Base-by-base conservation (phyloP, 2,888 invertebrate genomes). In the Notocelia uddmanniana region DNA sequence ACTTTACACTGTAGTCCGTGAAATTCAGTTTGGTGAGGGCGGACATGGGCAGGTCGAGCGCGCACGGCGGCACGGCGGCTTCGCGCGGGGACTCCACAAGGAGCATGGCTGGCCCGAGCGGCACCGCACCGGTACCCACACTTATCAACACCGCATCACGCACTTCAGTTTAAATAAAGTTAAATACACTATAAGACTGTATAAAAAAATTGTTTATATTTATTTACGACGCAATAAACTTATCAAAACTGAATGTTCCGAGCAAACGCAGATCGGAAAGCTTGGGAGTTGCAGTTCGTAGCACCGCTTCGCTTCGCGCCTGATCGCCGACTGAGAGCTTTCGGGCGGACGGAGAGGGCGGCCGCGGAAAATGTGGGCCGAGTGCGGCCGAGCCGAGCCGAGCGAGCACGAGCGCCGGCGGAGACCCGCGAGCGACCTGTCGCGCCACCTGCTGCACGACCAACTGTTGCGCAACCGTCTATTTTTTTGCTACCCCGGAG, bases 11-110 rank as follows among this genome's bases (percentile, higher is more conserved):
- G 78, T 91, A 93, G 93, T 93, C 93, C 82, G 93, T 84, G 81
- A 92, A 92, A 81, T 89, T 90, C 48, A 92, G 86, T 76, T 93
- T 93, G 34, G 93, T 89, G 70, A 92, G 85, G 57, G 92, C 83
- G 79, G 93, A 92, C 93, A 93, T 93, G 75, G 92, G 90, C 78
- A 88, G 79, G 86, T 91, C 91, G 60, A 91, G 80, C 87, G 88
- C 88, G 86, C 90, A 90, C 86, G 92, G 89, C 76, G 92, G 92
- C 89, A 96, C 96, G 91, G 96, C 96, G 87, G 96, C 95, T 93
- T 96, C 96, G 88, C 95, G 95, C 83, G 95, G 95, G 84, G 96
- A 93, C 95, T 96, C 96, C 91, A 96, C 96, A 86, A 96, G 95
- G 89, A 96, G 96, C 96, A 96, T 96, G 89, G 95, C 94, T 66